Conservation (phyloP, 2,888 invertebrate species). For the Gymnoscelis rufifasciata region DNA sequence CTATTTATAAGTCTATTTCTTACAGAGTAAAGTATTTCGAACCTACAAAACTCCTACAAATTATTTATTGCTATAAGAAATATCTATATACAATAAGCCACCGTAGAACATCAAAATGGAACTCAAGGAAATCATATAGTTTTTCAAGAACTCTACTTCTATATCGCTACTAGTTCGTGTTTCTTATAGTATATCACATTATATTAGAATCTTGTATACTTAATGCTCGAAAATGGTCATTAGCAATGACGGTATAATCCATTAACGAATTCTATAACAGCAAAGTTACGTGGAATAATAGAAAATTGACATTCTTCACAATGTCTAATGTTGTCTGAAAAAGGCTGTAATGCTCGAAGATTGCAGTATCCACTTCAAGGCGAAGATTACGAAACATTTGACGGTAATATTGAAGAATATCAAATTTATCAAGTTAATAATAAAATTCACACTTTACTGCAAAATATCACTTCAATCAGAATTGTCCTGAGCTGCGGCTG, state of each 20-base stretch:
- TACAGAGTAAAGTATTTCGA: conserved; percentile 32
- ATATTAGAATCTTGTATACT: conserved; percentile 73
- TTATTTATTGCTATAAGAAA: conserved; percentile 61
- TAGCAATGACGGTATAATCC: neutral
- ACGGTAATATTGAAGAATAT: too few relatives aligned
- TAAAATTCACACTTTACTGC: too few relatives aligned
- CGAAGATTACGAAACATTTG: too few relatives aligned
- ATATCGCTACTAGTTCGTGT: conserved; percentile 47
- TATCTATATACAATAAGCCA: conserved; percentile 54
- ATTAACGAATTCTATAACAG: neutral
- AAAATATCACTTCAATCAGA: conserved; percentile 54
- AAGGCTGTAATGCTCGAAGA: too few relatives aligned
- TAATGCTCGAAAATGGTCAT: conserved; percentile 23
- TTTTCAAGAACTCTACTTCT: conserved; percentile 34
- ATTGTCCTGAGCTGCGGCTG: conserved; percentile 62
- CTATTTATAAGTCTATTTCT: conserved; percentile 31
- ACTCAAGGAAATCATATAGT: conserved; percentile 45
- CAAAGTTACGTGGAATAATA: neutral
- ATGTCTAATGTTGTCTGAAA: too few relatives aligned
- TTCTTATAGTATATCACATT: conserved; percentile 71
- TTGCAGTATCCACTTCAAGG: too few relatives aligned
- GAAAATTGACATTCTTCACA: neutral
- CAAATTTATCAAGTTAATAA: too few relatives aligned
- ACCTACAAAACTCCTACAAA: conserved; percentile 49
- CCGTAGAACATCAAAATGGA: conserved; percentile 57